Base-by-base conservation (phyloP, 2,888 invertebrate species). In the Apocheima hispidaria region DNA sequence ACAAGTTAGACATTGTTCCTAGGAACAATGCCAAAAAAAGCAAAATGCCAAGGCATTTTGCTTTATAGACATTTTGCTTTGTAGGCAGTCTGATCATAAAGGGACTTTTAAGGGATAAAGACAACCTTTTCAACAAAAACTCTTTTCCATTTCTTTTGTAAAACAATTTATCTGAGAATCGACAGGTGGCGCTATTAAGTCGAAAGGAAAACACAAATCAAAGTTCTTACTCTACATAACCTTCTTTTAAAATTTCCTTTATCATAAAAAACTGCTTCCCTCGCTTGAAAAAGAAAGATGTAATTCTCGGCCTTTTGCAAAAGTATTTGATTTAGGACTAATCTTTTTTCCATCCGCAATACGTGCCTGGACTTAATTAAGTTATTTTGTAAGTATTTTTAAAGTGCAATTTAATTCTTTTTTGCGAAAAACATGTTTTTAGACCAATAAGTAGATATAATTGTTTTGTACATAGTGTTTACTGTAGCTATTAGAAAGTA, bases 251-350 rank as follows among this genome's bases (percentile, higher is more conserved):
- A 41, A 41, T 23, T 41, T n/a, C 46, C 26, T 2, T n/a, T n/a
- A 12, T n/a, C 21, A 5, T 10, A 48, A 48, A 56, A 40, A 35
- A 28, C 18, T 57, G 48, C 40, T 49, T 21, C 10, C 12, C 12
- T n/a, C 33, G 30, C 20, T n/a, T 52, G 23, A 4, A 53, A 58
- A 40, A 44, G 60, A 28, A 50, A 50, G 50, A 52, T 43, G 46
- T 53, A 38, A 63, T 56, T 60, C 56, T 41, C 48, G 26, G 28
- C 55, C 38, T 60, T 65, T 60, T 14, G 46, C 38, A 40, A 56
- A 60, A 61, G 60, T 65, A 53, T 64, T 63, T 65, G 69, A 70
- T 70, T 68, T 63, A 68, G 66, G 63, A 54, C 21, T 50, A 57
- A 65, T 40, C 61, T 63, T 65, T 64, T 63, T 64, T 60, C 54